Percentiles rank a stretch among this genome's conserved stretches.
Evolutionary conservation across 2,113 vertebrate species (phyloP).

Genomic region (Pithys albifrons): DNA sequence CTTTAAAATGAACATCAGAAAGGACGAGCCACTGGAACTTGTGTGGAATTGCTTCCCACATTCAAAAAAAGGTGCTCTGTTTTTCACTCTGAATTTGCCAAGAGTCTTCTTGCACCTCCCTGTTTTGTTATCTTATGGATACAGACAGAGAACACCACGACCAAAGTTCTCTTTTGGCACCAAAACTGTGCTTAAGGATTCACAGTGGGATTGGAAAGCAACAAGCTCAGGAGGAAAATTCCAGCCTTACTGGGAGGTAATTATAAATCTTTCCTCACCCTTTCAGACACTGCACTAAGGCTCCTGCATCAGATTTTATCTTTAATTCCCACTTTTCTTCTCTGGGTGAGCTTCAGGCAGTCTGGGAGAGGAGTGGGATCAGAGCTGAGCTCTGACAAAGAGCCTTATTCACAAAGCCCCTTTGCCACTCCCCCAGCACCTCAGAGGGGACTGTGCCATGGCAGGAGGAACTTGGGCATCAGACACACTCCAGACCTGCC

Average conservation of each 20-base stretch:
- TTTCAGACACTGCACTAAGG: background rate
- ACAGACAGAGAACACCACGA: background rate
- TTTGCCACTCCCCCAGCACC: background rate
- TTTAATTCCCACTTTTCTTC: slow-evolving; percentile 9
- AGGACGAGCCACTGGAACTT: too few species aligned
- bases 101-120: background rate
- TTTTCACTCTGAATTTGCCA: background rate
- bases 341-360: background rate
- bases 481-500: slow-evolving; percentile 51
- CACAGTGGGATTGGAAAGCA: background rate
- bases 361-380: background rate
- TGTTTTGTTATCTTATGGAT: background rate
- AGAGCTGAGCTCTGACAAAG: slow-evolving; percentile 37
- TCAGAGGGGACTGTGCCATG: background rate
- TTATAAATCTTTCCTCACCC: background rate
- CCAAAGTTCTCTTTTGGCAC: background rate
- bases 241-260: background rate
- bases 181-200: background rate
- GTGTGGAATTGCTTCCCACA: background rate
- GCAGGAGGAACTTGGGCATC: background rate
- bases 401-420: slow-evolving; percentile 10
- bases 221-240: background rate
- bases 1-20: background rate
- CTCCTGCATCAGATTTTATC: background rate
- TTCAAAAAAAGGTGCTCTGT: fast-evolving